Base-by-base conservation (phyloP, 2,888 invertebrate species). In the Drosophila putrida region DNA sequence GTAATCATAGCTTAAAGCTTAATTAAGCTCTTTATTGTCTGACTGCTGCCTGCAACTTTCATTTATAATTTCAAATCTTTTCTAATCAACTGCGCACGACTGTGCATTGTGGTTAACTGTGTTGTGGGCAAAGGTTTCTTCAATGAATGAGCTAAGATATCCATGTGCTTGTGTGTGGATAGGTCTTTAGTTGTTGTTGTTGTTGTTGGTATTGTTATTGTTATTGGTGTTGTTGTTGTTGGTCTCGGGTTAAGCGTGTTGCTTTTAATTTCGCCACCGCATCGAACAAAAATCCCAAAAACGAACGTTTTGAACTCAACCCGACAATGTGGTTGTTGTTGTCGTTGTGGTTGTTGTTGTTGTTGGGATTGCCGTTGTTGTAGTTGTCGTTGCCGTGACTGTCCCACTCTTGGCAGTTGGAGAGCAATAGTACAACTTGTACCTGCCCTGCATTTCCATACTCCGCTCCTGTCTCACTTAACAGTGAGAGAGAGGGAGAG, bases 241-340 rank as follows among this genome's bases (percentile, higher is more conserved):
- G 49, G 67, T 73, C 67, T 63, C 71, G 84, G 78, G 87, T 67
- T 77, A 80, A 80, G 77, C 71, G 74, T 66, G 71, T 66, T 80
- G 85, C 84, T 81, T 89, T 82, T 87, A 71, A 82, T 89, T 89
- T 89, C 81, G 82, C 82, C 88, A 88, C 87, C 86, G 83, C 82
- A 84, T 66, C 75, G 77, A 72, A 88, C 60, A 69, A 69, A 82
- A 88, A 85, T 71, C 60, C 60, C 70, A 82, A 88, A 82, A 82
- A 62, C 63, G 72, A 80, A 72, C 84, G 66, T 59, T 80, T 78
- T 79, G 60, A 85, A 82, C 86, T 71, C 77, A 69, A 54, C 55
- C 58, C 72, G 47, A 36, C 33, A 44, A 25, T 20, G 33, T 43
- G 33, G 31, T 39, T n/a, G 54, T 46, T 33, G 46, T 20, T 31